Evolutionary conservation across 2,797 vertebrate genomes (phyloP), one percentile per base, ranked within the genome.

Genomic region (Clarias platycephalus): DNA sequence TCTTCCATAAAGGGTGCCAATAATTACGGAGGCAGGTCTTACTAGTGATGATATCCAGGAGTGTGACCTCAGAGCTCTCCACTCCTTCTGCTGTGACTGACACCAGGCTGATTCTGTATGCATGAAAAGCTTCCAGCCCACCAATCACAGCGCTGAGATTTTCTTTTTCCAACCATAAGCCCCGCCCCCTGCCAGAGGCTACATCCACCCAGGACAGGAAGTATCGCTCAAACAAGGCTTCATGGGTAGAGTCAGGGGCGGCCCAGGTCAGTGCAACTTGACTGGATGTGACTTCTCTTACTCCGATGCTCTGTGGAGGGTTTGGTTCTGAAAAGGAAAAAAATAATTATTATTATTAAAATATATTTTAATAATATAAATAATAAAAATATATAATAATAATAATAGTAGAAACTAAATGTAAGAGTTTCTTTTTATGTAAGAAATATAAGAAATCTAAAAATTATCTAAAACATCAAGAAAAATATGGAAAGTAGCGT

Each of bases 31-130:
- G 24, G n/a, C n/a, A 64, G 15, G 63, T 80, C 90, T 89, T 92
- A 98, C 97, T 95, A 91, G 97, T 97, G 87, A 90, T 90, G 22
- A 93, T 89, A 87, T 90, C 88, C 84, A 96, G 53, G 80, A 93
- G 88, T 4, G 82, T 86, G 81, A 93, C 91, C 5, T 91, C 90
- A 88, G 93, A 94, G 88, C 95, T 97, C 85, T 93, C 88, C 88
- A 95, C 91, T 86, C 95, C 95, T 66, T 91, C 91, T 79, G 91
- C 89, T 76, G 95, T 93, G 82, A 96, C 88, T 0, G 94, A 95
- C 88, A 94, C 93, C 72, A 98, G 88, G 88, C 93, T 91, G 62
- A 97, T 26, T 58, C 66, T 91, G 92, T 97, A 97, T 44, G 87
- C 80, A 0, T 85, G 83, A 89, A 91, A 96, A 44, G 92, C 90